Evolutionary conservation across 2,113 vertebrate species (phyloP).

Genomic region (Scophthalmus maximus): DNA sequence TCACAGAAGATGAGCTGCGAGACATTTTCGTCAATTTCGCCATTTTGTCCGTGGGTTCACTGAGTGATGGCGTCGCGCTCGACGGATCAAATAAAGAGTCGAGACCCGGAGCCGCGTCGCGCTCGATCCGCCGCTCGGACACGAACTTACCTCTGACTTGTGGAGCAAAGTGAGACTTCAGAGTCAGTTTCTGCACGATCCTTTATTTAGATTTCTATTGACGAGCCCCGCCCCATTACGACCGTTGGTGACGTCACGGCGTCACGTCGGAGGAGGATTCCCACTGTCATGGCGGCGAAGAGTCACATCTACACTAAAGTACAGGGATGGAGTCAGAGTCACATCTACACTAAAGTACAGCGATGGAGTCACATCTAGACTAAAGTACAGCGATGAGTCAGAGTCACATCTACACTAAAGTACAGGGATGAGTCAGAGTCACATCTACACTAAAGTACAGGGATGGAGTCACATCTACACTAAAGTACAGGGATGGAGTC

Average conservation of each 20-base stretch:
- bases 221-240: slow-evolving; percentile 80
- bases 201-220: slow-evolving; percentile 83
- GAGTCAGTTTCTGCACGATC: slow-evolving; percentile 76
- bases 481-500: too few relatives aligned
- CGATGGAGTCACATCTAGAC: too few relatives aligned
- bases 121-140: too few relatives aligned
- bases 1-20: slow-evolving; percentile 7
- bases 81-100: slow-evolving; percentile 56
- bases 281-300: slow-evolving; percentile 38
- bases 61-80: slow-evolving; percentile 85
- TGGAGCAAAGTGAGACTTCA: slow-evolving; percentile 50
- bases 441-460: too few relatives aligned
- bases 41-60: slow-evolving; percentile 83
- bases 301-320: too few relatives aligned
- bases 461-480: too few relatives aligned
- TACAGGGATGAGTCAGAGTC: too few relatives aligned
- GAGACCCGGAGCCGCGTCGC: too few relatives aligned
- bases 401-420: too few relatives aligned
- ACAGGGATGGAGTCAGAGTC: too few relatives aligned
- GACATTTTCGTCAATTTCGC: slow-evolving; percentile 74
- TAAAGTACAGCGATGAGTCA: too few relatives aligned
- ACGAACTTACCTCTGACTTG: slow-evolving; percentile 68
- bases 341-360: too few relatives aligned
- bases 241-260: slow-evolving; percentile 67
- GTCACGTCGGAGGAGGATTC: slow-evolving; percentile 55